Base-by-base conservation (phyloP, 2,113 vertebrate species). In the Chionodraco myersi region DNA sequence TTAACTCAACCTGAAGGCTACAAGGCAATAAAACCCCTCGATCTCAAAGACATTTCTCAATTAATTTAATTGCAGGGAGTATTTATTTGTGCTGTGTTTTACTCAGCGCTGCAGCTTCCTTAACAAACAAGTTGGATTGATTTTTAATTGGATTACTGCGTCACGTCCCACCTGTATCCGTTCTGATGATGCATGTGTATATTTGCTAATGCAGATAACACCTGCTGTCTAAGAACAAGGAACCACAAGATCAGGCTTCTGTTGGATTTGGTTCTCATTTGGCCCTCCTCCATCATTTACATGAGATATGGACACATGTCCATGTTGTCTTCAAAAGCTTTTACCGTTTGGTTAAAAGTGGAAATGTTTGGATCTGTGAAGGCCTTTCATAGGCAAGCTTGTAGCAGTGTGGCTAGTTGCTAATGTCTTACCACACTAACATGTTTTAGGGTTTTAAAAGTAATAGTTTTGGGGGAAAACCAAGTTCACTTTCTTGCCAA, bases 231-330 rank as follows among this genome's bases (percentile, higher is more conserved):
- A 60, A 70, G 59, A 75, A 62, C 12, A 47, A 21, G 57, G 41
- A 57, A n/a, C 58, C 11, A 0, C 5, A 41, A 41, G 36, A 41
- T 41, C 15, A 18, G 51, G 15, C 66, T 44, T 77, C 34, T 9
- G 47, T 66, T 16, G 0, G 30, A 80, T 90, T 87, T 83, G 73
- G 13, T 80, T 81, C 21, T 77, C 71, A 49, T 67, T 84, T 21
- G 54, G 34, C 11, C 53, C 44, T 36, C 47, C 15, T 84, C 48
- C 16, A 6, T 9, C 21, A 86, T 89, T 86, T 89, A 77, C 84
- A 80, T 72, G 59, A 72, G 51, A 36, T 68, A 64, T 82, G 79
- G 66, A 89, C 77, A 77, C 71, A 41, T 62, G 64, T 8, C 2
- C 0, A 12, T 36, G 2, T 6, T 36, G 60, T 76, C 79, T 72